Base-by-base conservation (phyloP, 2,797 vertebrate genomes). In the Melanogrammus aeglefinus region DNA sequence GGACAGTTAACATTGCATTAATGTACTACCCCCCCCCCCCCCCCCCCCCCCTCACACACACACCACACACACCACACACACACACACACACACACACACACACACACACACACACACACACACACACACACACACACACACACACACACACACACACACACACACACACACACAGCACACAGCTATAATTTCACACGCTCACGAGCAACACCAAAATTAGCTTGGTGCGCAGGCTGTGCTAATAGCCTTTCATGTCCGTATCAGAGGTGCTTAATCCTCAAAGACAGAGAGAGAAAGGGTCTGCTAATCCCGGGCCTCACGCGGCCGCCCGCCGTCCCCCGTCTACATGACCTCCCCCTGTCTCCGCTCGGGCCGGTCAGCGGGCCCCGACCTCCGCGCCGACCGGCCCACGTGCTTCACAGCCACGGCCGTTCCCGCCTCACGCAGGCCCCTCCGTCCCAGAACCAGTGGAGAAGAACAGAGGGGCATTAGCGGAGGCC, bases 401-500 rank as follows among this genome's bases (percentile, higher is more conserved):
- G 13, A 16, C 73, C 72, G 78, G 84, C 78, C 80, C 4, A 51
- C 14, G 21, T 21, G 47, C 5, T 18, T 1, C 6, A 12, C 12
- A 47, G 41, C 14, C 41, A 47, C 2, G 14, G 13, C 77, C 44
- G 31, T 79, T 88, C 87, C 71, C 86, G 9, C 66, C 66, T 70
- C 29, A 70, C 10, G 7, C 12, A 70, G 8, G 24, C 27, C 66
- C 29, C 47, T 18, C 16, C 21, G 3, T 16, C 47, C 78, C 83
- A 73, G 87, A 90, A 91, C 87, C 85, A 91, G 93, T 94, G 94
- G 94, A 93, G 92, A 87, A 87, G 79, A 82, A 81, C 79, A 80
- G 76, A 36, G 92, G 93, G 91, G 93, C 91, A 94, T 95, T 94
- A 95, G 86, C 82, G 16, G 14, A 18, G 86, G 92, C 89, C 87